Conservation (phyloP, 2,113 vertebrate genomes). For the Chelonoidis abingdonii region DNA sequence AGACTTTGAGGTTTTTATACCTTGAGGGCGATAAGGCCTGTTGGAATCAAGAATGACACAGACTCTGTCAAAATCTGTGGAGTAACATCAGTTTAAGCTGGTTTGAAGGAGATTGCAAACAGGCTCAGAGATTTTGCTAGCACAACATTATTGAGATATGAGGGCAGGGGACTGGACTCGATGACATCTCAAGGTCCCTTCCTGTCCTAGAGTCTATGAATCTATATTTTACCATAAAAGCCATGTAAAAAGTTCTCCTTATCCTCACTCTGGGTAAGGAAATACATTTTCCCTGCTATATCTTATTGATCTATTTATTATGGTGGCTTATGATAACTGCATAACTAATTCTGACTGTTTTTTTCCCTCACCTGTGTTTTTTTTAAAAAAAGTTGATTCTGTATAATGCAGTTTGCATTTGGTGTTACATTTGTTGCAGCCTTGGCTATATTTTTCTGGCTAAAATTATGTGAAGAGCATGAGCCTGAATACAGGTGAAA, state of each 20-base stretch:
- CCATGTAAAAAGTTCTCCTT: neutral
- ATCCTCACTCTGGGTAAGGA: neutral
- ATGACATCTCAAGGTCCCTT: no score
- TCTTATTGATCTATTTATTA: neutral
- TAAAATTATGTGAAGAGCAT: neutral
- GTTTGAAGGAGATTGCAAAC: neutral
- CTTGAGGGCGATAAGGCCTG: neutral
- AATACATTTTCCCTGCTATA: rapidly evolving
- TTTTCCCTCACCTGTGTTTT: no score
- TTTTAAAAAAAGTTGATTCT: rapidly evolving
- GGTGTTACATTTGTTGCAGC: rapidly evolving
- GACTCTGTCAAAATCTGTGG: neutral
- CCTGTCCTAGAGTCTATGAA: no score
- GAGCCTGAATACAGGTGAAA: neutral
- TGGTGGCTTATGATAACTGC: rapidly evolving
- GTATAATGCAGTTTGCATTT: rapidly evolving
- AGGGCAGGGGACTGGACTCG: no score
- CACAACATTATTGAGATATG: no score
- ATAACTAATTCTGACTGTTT: neutral
- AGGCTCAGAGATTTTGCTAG: neutral
- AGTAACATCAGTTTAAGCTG: neutral
- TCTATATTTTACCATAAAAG: neutral
- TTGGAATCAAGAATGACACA: neutral
- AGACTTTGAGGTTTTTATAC: neutral
- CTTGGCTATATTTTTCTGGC: neutral